Evolutionary conservation across 1,140 invertebrate genomes (phyloP).

Genomic region (Drosophila melanogaster): DNA sequence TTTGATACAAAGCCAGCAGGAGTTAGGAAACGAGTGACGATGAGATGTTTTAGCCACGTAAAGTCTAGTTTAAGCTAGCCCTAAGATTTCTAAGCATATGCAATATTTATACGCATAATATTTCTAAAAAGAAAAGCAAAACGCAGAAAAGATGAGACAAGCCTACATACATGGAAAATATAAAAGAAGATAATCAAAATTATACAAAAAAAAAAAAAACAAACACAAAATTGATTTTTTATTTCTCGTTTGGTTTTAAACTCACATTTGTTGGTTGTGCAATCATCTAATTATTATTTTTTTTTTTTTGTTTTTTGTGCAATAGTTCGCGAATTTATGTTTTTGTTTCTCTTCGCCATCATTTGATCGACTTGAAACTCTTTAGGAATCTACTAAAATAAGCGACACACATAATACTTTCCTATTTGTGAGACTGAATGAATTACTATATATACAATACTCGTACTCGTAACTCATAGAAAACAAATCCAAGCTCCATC

Average conservation of each 20-base stretch:
- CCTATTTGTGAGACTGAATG: constrained; percentile 81
- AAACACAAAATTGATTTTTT: constrained; percentile 72
- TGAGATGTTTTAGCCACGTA: constrained; percentile 49
- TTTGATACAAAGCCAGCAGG: constrained; percentile 72
- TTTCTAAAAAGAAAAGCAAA: constrained; percentile 67
- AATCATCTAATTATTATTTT: constrained; percentile 23
- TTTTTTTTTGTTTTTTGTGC: constrained; percentile 30
- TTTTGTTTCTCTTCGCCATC: constrained; percentile 9
- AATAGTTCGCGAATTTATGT: constrained; percentile 17
- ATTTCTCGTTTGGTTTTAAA: constrained; percentile 47
- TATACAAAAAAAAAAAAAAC: constrained; percentile 67
- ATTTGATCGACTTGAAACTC: constrained; percentile 2
- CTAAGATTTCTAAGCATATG: constrained; percentile 52
- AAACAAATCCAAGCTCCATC: constrained; percentile 11
- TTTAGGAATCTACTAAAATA: constrained; percentile 27
- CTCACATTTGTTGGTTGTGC: constrained; percentile 54
- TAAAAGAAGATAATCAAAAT: constrained; percentile 83
- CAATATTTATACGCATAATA: constrained; percentile 59
- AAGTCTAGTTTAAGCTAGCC: constrained; percentile 47
- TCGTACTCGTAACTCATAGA: constrained; percentile 60
- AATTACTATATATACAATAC: constrained; percentile 78
- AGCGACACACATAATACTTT: constrained; percentile 70
- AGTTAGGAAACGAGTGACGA: constrained; percentile 31
- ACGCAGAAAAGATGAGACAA: constrained; percentile 49
- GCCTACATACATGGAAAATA: constrained; percentile 80